Evolutionary conservation across 2,797 vertebrate genomes (phyloP).

Genomic region (Danio aesculapii): DNA sequence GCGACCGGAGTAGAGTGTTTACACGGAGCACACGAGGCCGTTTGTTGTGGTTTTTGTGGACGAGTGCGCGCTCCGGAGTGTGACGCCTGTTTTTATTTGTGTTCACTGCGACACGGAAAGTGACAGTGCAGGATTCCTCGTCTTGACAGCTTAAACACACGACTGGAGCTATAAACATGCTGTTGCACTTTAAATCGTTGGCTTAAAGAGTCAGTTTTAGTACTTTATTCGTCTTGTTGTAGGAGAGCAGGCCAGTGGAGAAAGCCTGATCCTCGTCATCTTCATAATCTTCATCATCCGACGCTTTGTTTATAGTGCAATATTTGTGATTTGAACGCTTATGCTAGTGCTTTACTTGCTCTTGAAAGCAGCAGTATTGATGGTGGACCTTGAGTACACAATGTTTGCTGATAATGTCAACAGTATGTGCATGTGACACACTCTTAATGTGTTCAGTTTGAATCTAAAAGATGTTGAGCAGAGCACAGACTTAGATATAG

Average conservation of each 20-base stretch:
- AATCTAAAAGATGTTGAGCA: neutral
- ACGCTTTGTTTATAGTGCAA: neutral
- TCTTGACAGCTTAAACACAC: neutral
- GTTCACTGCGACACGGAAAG: slow-evolving; percentile 66
- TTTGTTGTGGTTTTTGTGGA: slow-evolving; percentile 37
- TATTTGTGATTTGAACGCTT: neutral
- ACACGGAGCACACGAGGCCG: slow-evolving; percentile 1
- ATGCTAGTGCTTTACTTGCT: neutral
- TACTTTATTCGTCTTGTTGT: slow-evolving; percentile 63
- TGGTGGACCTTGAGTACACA: neutral
- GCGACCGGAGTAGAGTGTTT: neutral
- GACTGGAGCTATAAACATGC: neutral
- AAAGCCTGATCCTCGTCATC: slow-evolving; percentile 24
- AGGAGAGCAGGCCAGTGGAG: slow-evolving; percentile 55
- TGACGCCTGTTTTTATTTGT: slow-evolving; percentile 80
- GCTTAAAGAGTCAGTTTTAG: slow-evolving; percentile 53
- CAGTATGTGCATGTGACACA: neutral
- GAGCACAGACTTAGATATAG: neutral
- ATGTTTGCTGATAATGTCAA: slow-evolving; percentile 6
- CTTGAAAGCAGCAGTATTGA: neutral
- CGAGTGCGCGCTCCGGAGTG: slow-evolving; percentile 72
- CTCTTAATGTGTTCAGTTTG: neutral
- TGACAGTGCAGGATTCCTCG: slow-evolving; percentile 8
- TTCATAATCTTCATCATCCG: neutral
- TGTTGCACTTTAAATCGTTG: neutral